Evolutionary conservation across 2,797 vertebrate genomes (phyloP).

Genomic region (Dromococcyx pavoninus): DNA sequence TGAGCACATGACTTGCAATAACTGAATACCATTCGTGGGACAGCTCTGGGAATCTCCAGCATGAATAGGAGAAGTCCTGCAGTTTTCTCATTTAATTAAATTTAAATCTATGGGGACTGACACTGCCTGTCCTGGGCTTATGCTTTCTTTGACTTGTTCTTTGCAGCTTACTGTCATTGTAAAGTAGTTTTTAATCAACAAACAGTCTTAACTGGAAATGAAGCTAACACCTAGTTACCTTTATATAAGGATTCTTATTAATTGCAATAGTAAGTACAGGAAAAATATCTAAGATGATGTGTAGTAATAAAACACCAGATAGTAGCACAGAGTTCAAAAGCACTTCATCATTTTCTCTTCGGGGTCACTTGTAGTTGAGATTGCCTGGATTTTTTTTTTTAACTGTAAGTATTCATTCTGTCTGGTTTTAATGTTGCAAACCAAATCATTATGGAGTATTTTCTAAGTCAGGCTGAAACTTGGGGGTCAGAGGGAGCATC

Average conservation of each 20-base stretch:
- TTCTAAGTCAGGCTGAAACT: not conserved
- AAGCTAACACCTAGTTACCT: conserved; percentile 1
- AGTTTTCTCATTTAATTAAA: conserved; percentile 60
- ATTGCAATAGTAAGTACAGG: not conserved
- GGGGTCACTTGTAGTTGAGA: not conserved
- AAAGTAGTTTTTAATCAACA: conserved; percentile 47
- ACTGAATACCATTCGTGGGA: not conserved
- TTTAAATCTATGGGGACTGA: conserved; percentile 11
- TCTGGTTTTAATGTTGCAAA: not conserved
- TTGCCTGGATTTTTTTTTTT: not conserved
- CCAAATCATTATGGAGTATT: not conserved
- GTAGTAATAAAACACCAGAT: not conserved
- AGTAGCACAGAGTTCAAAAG: not conserved
- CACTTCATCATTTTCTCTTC: not conserved
- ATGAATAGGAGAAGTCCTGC: not conserved
- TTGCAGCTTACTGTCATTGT: not conserved
- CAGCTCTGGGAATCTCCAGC: conserved; percentile 10
- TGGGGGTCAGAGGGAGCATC: not conserved
- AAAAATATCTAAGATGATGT: not conserved
- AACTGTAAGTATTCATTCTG: not conserved
- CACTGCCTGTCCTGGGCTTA: not conserved
- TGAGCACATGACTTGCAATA: not conserved
- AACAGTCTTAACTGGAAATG: not conserved
- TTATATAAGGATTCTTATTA: not conserved
- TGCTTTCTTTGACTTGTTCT: not conserved